Conservation (phyloP, 92 coral and sea anemone genomes). For the Zoanthus sansibaricus region DNA sequence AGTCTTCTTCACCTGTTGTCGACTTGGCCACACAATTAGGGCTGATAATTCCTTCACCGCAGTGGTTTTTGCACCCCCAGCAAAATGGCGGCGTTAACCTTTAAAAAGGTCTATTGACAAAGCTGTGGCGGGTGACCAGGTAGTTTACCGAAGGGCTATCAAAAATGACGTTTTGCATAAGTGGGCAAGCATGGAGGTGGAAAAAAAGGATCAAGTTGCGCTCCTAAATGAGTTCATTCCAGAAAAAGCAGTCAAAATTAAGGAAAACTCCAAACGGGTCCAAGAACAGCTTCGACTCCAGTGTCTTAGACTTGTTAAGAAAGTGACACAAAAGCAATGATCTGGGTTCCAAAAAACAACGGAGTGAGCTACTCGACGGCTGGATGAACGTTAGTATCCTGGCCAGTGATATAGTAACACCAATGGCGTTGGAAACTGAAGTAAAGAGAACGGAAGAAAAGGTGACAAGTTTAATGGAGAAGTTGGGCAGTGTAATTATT, state of each 20-base stretch:
- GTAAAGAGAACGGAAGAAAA: conserved; percentile 16
- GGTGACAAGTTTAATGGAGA: conserved; percentile 15
- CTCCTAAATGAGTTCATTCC: conserved; percentile 59
- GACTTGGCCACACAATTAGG: conserved; percentile 64
- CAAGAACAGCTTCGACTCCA: conserved; percentile 10
- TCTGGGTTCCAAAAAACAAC: conserved; percentile 28
- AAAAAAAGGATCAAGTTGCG: conserved; percentile 39
- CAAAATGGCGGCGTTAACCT: conserved; percentile 42
- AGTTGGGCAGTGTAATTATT: conserved; percentile 18
- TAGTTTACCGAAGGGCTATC: conserved; percentile 53
- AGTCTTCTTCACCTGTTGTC: conserved; percentile 56
- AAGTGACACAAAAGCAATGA: neutral
- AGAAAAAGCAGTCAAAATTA: conserved; percentile 34
- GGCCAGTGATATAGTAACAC: conserved; percentile 41
- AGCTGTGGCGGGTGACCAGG: conserved; percentile 60
- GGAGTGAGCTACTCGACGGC: conserved; percentile 7
- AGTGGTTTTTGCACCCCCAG: conserved; percentile 4
- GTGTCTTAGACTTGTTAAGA: neutral
- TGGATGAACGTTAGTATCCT: conserved; percentile 33
- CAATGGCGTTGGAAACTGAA: conserved; percentile 37
- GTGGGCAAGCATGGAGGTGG: conserved; percentile 30
- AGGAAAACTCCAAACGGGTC: conserved; percentile 28
- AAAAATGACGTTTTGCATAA: conserved; percentile 49
- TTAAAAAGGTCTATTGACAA: neutral
- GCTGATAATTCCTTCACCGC: conserved; percentile 46